phyloP scores from a whole-genome alignment of 2,797 vertebrate species.

The Crypturellus tataupa region DNA sequence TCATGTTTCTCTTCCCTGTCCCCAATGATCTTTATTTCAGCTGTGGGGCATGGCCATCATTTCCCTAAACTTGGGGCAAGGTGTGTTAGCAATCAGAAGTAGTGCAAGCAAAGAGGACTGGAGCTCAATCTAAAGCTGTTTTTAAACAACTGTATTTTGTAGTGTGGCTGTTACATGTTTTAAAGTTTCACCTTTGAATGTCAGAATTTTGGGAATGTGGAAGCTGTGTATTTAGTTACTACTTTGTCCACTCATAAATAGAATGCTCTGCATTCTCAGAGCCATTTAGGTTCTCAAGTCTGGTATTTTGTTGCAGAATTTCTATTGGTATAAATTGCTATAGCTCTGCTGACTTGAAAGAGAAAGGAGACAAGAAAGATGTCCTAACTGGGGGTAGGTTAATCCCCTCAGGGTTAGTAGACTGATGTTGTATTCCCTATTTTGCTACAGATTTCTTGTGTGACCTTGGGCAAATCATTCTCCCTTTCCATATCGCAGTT shows the following conservation, averaged over 20 bases:
- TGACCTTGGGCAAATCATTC: slow-evolving; percentile 64
- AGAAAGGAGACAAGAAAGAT: slow-evolving; percentile 56
- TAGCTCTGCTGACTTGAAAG: slow-evolving; percentile 4
- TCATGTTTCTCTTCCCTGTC: slow-evolving; percentile 12
- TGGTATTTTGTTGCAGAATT: background rate
- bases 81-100: background rate
- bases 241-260: background rate
- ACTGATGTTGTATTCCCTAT: slow-evolving; percentile 36
- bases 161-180: background rate
- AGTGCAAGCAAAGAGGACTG: background rate
- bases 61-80: background rate
- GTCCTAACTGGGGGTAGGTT: slow-evolving; percentile 31
- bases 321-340: background rate
- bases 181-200: background rate
- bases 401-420: slow-evolving; percentile 26
- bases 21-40: background rate
- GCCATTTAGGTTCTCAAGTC: background rate
- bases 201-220: background rate
- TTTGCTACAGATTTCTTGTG: slow-evolving; percentile 52
- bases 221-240: background rate
- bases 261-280: background rate
- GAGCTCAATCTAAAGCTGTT: background rate
- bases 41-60: background rate
- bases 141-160: slow-evolving; percentile 13
- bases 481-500: slow-evolving; percentile 51